Base-by-base conservation (phyloP, 2,888 invertebrate genomes). In the Drosophila glabriapex region DNA sequence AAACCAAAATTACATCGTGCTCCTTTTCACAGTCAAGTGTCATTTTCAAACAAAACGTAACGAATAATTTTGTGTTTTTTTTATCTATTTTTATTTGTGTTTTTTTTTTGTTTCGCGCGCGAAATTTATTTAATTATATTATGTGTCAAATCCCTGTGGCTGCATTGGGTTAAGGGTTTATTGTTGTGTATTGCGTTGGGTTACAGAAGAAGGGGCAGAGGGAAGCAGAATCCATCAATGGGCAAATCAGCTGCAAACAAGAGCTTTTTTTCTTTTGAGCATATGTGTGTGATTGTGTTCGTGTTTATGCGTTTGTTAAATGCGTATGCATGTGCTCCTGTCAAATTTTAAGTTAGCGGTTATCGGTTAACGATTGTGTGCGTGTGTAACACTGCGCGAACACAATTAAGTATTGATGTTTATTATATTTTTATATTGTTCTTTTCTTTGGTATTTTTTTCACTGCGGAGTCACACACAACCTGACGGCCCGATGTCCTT, bases 11-110 rank as follows among this genome's bases (percentile, higher is more conserved):
- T 93, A 93, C 93, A 92, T 92, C 91, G 85, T 92, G 90, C 82
- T 93, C 92, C 82, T 92, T 90, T 83, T 93, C 92, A 92, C 90
- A 93, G 86, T 93, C 93, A 82, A 93, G 91, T 80, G 92, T 93
- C 93, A 93, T 93, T 63, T 76, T 85, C 64, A 77, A 80, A 72
- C 43, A 71, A 78, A 78, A 85, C 73, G 68, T 52, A 84, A 64
- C 78, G 50, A 72, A 53, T 59, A 70, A 71, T 59, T 46, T 46
- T 4, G 12, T 14, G 16, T 16, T 16, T 58, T 29, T 33, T 62
- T 41, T 53, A 39, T 3, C 58, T 41, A 16, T 63, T 41, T 46
- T 54, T 39, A 12, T 66, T 12, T 50, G 9, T 46, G 39, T 35
- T 10, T 28, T 19, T 46, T 12, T 35, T 16, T 39, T 28, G 22